phyloP scores from a whole-genome alignment of 2,113 vertebrate genomes.

The Peromyscus californicus region DNA sequence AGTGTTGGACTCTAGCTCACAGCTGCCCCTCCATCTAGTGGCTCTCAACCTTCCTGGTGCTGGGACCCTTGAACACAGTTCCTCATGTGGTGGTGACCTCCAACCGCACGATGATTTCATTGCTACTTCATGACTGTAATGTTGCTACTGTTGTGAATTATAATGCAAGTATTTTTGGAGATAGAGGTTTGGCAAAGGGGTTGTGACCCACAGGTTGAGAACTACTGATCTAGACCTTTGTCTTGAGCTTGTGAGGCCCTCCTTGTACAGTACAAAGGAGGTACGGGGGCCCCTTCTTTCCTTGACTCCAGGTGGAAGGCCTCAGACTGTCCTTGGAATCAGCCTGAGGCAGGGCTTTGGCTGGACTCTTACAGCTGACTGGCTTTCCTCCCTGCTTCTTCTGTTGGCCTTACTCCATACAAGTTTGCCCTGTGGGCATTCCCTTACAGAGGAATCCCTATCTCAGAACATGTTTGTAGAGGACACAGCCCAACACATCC shows the following conservation, averaged over 20 bases:
- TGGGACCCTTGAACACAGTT: neutral
- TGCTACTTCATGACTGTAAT: neutral
- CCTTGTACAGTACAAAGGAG: neutral
- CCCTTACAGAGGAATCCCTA: neutral
- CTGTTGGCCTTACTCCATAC: neutral
- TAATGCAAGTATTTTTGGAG: neutral
- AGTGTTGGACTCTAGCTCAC: neutral
- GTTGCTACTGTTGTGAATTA: neutral
- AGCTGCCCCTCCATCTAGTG: no score
- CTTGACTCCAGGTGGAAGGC: neutral
- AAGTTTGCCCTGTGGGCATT: neutral
- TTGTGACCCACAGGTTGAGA: neutral
- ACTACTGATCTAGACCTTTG: neutral
- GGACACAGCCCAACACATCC: neutral
- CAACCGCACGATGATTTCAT: neutral
- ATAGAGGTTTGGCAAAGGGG: neutral
- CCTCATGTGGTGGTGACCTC: neutral
- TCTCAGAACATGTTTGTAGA: neutral
- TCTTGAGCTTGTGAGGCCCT: neutral
- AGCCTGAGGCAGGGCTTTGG: neutral
- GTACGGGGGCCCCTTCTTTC: neutral
- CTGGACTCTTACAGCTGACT: neutral
- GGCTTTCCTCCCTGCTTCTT: neutral
- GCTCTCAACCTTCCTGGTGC: neutral
- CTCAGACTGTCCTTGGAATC: neutral